Base-by-base conservation (phyloP, 1,140 invertebrate species). In the Wiebesia pumilae region DNA sequence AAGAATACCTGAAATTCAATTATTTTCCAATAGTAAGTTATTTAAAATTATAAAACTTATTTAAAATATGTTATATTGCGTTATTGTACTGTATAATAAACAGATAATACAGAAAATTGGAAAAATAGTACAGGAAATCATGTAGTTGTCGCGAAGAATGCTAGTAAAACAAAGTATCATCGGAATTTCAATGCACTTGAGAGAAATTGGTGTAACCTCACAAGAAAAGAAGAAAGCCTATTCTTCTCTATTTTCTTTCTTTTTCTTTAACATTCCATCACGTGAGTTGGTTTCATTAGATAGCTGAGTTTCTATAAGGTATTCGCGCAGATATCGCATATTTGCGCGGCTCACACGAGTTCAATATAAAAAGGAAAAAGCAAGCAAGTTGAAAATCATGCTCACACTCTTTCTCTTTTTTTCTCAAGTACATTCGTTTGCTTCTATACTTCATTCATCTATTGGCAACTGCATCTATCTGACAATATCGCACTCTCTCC, bases 251-350 rank as follows among this genome's bases (percentile, higher is more conserved):
- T 16, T 40, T 81, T 81, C 14, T 38, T 7, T 69, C 14, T 43
- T 43, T 24, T 12, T 51, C n/a, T 14, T 16, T 35, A 10, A 38
- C 91, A 94, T 93, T 93, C 92, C 92, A 90, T 93, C 92, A 92
- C 92, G 92, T 91, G 93, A 92, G 93, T 94, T 93, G 92, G 92
- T 93, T 93, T 92, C 92, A 92, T 93, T 91, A 92, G 91, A 93
- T 92, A 91, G 91, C 91, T 90, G 91, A 91, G 90, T 90, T 92
- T 91, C 90, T 91, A 93, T 92, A 91, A 91, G 90, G 89, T 90
- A 89, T 91, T 91, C 89, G 89, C 86, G 89, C 89, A 88, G 89
- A 91, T 92, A 91, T 90, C 91, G 89, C 89, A 27, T 84, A 43
- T 16, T 38, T 3, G 43, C 4, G 35, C 19, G 21, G 71, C 43